Base-by-base conservation (phyloP, 2,797 vertebrate genomes). In the Hippocampus kuda region DNA sequence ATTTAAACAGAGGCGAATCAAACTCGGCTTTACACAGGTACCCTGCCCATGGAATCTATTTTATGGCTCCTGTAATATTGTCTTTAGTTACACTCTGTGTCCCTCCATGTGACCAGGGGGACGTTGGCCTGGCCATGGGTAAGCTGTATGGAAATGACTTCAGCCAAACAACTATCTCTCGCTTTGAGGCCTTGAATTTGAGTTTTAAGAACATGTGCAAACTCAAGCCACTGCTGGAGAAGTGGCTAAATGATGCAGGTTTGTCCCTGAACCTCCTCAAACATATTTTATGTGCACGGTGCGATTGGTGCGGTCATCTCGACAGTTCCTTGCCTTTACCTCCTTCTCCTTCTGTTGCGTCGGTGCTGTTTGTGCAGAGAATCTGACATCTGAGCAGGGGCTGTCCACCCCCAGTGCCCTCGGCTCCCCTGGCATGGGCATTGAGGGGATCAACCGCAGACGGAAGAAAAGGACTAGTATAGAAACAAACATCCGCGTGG, bases 141-240 rank as follows among this genome's bases (percentile, higher is more conserved):
- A 99, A 99, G 91, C 93, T 99, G 75, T 99, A 99, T 79, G 97
- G 97, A 91, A 99, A 99, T 72, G 97, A 99, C 91, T 99, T 99
- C 90, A 99, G 97, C 92, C 97, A 99, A 91, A 99, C 97, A 79
- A 99, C 97, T 89, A 99, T 99, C 89, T 99, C 97, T 89, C 96
- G 97, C 90, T 99, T 99, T 82, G 97, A 99, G 94, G 97, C 97
- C 94, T 95, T 99, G 95, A 99, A 99, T 90, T 94, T 99, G 91
- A 99, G 97, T 94, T 99, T 99, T 94, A 99, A 99, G 92, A 99
- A 99, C 91, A 99, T 99, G 97, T 99, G 97, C 93, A 99, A 99
- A 90, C 94, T 99, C 84, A 99, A 99, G 91, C 97, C 97, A 75
- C 92, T 99, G 90, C 89, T 99, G 88, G 97, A 99, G 90, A 99